Evolutionary conservation across 1,140 invertebrate species (phyloP).

Genomic region (Bombus affinis): DNA sequence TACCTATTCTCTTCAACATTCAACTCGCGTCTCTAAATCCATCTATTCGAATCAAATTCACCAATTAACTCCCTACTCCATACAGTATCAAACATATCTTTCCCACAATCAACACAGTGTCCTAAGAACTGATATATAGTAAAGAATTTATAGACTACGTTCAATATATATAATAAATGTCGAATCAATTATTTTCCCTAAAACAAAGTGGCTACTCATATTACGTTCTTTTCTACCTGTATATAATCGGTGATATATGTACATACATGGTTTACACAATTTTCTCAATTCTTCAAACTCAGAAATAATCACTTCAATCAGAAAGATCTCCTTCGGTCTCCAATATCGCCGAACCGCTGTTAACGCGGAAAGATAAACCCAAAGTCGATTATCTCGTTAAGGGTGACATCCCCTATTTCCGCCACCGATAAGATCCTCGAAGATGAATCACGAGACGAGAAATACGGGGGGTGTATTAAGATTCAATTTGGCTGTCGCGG

Average conservation of each 20-base stretch:
- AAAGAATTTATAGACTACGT: no score
- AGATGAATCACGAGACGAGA: slow-evolving; percentile 12
- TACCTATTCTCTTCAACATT: neutral
- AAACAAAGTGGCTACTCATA: no score
- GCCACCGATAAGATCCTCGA: slow-evolving; percentile 15
- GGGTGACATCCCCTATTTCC: neutral
- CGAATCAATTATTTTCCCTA: no score
- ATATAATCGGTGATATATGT: no score
- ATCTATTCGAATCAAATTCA: slow-evolving; percentile 4
- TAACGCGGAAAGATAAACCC: slow-evolving; percentile 9
- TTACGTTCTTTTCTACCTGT: no score
- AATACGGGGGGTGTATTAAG: slow-evolving; percentile 41
- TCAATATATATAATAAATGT: no score
- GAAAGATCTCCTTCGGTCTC: no score
- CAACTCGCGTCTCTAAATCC: neutral
- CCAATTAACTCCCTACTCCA: neutral
- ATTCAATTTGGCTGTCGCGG: slow-evolving; percentile 60
- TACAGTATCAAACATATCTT: neutral
- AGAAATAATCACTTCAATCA: neutral
- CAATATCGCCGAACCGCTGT: neutral
- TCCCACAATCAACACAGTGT: neutral
- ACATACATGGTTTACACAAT: no score
- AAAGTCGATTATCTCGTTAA: neutral
- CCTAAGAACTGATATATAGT: no score
- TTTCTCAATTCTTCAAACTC: no score